These are phyloP conservation scores for Sebastes glaucus DNA, from an alignment of 2,797 vertebrate species.

Conservation along the genomic window DNA sequence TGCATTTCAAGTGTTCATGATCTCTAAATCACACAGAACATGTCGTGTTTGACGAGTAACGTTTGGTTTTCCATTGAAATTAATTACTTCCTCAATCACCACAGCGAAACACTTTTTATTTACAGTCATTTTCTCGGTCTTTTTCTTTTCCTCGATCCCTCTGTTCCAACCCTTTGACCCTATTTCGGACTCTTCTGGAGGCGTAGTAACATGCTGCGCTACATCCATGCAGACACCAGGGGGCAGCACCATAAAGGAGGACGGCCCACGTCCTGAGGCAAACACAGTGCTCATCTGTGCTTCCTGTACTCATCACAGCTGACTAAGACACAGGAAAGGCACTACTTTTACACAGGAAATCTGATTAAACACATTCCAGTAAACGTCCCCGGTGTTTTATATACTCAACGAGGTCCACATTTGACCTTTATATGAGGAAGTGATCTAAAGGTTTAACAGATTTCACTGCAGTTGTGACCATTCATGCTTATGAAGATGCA, in stretches of 20 bases:
- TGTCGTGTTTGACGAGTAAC: background rate
- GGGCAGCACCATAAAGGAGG: constrained; percentile 36
- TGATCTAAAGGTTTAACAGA: background rate
- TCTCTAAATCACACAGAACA: background rate
- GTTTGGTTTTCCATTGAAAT: background rate
- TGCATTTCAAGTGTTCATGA: constrained; percentile 51
- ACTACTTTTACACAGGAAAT: background rate
- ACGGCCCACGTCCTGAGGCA: background rate
- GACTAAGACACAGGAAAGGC: background rate
- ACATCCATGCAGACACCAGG: constrained; percentile 19
- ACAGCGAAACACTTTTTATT: background rate
- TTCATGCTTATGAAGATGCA: background rate
- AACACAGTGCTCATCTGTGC: background rate
- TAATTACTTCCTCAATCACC: background rate
- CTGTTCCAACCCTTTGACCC: constrained; percentile 20
- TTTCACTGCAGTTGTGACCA: background rate
- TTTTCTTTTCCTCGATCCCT: background rate
- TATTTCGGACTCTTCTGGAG: background rate
- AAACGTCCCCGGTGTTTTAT: background rate
- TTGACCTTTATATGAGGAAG: background rate
- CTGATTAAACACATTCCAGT: background rate
- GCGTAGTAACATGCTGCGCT: background rate
- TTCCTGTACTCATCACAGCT: background rate
- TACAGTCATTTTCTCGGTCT: background rate
- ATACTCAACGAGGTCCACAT: background rate